Percentiles rank a stretch among this genome's conserved stretches.
Evolutionary conservation across 53 echinoderm and acorn worm species (phyloP).

Genomic region (Echinarachnius parma): DNA sequence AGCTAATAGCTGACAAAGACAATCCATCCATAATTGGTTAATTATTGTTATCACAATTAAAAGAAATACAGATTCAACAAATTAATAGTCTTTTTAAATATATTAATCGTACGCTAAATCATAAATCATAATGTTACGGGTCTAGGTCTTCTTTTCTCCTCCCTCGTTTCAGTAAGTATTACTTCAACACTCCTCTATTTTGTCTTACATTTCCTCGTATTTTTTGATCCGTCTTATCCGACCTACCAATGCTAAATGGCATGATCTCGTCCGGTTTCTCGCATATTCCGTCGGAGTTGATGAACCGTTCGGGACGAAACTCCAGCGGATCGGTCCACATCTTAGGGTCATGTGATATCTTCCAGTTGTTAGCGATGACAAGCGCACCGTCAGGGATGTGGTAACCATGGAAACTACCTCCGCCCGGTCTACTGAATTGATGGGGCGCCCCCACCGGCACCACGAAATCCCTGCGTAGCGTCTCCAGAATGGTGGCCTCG

Average conservation of each 20-base stretch:
- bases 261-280: conserved; percentile 28
- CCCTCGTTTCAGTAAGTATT: no score
- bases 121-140: no score
- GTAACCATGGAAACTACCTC: conserved; percentile 29
- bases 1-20: no score
- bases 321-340: conserved; percentile 18
- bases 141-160: no score
- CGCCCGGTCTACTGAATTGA: conserved; percentile 5
- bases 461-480: not conserved
- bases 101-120: no score
- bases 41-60: no score
- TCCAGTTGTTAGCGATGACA: conserved; percentile 26
- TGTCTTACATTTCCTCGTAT: no score
- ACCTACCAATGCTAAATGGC: conserved; percentile 34
- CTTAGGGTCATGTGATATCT: conserved; percentile 16
- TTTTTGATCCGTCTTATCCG: no score
- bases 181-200: no score
- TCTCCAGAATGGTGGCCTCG: conserved; percentile 17
- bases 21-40: no score
- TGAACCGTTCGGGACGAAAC: conserved; percentile 29
- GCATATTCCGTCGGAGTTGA: conserved; percentile 21
- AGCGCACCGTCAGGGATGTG: conserved; percentile 34
- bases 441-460: conserved; percentile 19
- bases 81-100: no score
- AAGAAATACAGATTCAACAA: no score